Base-by-base conservation (phyloP, 1,140 invertebrate species). In the Bilobella aurantiaca region DNA sequence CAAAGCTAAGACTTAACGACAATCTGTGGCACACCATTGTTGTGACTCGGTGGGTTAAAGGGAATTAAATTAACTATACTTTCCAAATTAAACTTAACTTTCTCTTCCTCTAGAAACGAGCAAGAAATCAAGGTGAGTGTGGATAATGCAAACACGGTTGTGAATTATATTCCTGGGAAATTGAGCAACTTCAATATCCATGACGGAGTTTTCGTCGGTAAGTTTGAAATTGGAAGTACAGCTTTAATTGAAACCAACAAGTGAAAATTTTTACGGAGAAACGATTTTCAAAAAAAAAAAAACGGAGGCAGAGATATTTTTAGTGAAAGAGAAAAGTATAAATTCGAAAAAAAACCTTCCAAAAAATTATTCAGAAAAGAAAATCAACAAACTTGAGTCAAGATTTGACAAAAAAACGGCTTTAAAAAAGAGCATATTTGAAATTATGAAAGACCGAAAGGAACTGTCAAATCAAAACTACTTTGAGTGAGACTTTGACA, bases 1-100 rank as follows among this genome's bases (percentile, higher is more conserved):
- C 96, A 79, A 82, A 83, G 67, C 89, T 89, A n/a, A 85, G 84
- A 76, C 84, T 96, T 31, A 88, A 93, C 77, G 91, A 96, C 78
- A 91, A 91, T 61, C 81, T 91, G 42, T 96, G 93, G 93, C 93
- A 97, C 78, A 82, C 88, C 66, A 84, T 95, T 28, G 83, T 87
- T 77, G 88, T 89, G 30, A 85, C 90, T 31, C 90, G 93, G 93
- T 95, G 80, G 57, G 21, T 23, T 21, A 34, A n/a, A 14, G 3
- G 27, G 57, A 29, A 29, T 29, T 29, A 31, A 58, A 58, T 58
- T 14, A 29, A 27, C 57, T 8, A 21, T 62, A 37, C 32, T 34
- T 42, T 37, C n/a, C 23, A 37, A 25, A 37, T n/a, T n/a, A n/a
- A n/a, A n/a, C n/a, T n/a, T n/a, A n/a, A n/a, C n/a, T n/a, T n/a